Conservation (phyloP, 2,797 vertebrate genomes). For the Poeciliopsis turneri region DNA sequence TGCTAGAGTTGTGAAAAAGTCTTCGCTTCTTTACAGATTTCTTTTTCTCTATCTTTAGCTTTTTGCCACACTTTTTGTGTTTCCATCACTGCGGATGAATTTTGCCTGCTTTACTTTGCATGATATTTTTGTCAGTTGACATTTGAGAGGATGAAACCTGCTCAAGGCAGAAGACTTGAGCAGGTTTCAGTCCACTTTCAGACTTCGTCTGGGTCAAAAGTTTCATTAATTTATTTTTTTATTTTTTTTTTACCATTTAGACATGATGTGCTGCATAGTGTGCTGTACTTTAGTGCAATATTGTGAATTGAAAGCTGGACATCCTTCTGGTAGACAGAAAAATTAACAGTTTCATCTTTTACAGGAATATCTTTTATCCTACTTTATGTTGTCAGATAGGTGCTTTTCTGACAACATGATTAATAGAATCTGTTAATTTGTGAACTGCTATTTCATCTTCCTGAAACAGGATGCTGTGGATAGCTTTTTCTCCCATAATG, state of each 20-base stretch:
- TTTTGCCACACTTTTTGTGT: too few species aligned
- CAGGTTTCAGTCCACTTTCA: not conserved
- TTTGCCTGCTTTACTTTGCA: not conserved
- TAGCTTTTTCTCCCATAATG: not conserved
- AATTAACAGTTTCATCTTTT: not conserved
- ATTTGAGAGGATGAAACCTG: not conserved
- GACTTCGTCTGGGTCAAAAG: not conserved
- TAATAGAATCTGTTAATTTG: too few species aligned
- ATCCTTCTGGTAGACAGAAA: not conserved
- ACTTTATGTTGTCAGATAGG: not conserved
- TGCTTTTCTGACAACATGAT: not conserved
- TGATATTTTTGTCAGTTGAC: not conserved
- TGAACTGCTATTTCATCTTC: too few species aligned
- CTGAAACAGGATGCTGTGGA: too few species aligned
- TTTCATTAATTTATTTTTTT: not conserved
- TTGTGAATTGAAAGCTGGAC: not conserved
- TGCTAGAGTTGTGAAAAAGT: not conserved
- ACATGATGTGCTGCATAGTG: not conserved
- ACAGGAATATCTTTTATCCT: not conserved
- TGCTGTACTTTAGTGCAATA: not conserved
- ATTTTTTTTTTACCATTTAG: not conserved
- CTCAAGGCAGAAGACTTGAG: not conserved
- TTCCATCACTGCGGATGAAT: too few species aligned
- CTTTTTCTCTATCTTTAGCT: not conserved
- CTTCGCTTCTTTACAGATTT: not conserved